These are phyloP conservation scores for Notiomystis cincta DNA, from an alignment of 2,113 vertebrate species.

Conservation along the genomic window DNA sequence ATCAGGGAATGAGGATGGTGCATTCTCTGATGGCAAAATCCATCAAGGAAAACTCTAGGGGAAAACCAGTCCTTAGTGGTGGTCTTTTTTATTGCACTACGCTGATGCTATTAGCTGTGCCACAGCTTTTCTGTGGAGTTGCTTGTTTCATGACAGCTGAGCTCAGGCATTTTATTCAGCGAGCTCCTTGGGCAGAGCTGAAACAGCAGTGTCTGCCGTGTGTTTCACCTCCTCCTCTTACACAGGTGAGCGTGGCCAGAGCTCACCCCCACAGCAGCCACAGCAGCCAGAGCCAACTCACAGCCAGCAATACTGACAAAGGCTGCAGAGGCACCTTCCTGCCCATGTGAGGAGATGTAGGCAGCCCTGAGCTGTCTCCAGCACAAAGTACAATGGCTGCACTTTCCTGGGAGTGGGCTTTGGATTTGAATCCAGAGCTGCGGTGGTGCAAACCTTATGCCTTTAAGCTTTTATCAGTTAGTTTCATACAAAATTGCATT, in stretches of 20 bases:
- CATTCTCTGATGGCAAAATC: not conserved
- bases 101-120: not conserved
- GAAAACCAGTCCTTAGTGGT: accelerated
- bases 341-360: accelerated
- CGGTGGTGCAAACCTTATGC: not conserved
- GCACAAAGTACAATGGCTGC: accelerated
- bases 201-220: not conserved
- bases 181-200: not conserved
- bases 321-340: not conserved
- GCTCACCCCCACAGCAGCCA: accelerated
- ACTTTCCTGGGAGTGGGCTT: accelerated
- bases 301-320: not conserved
- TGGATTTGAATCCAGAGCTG: not conserved
- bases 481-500: not conserved
- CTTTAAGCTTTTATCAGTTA: not conserved
- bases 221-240: not conserved
- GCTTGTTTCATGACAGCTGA: not conserved
- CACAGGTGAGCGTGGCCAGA: not conserved
- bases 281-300: not conserved
- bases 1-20: not conserved
- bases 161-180: not conserved
- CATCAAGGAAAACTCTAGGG: not conserved
- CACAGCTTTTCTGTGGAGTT: not conserved
- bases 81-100: not conserved
- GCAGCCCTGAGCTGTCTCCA: not conserved